Evolutionary conservation across 2,888 invertebrate genomes (phyloP).

Genomic region (Diarsia rubi): DNA sequence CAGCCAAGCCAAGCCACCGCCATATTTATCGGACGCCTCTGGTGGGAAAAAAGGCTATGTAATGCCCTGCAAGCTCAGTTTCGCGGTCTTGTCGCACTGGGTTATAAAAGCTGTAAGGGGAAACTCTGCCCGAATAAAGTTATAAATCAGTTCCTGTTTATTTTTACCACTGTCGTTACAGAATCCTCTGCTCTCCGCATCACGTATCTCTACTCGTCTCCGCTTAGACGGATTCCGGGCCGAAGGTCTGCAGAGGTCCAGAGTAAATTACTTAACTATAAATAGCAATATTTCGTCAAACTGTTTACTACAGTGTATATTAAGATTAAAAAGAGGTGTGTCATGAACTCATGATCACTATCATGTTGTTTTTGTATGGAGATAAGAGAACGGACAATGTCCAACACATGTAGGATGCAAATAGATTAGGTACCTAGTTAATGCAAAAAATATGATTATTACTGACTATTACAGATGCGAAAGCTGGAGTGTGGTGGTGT

Average conservation of each 20-base stretch:
- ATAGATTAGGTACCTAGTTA: constrained; percentile 11
- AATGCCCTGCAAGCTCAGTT: too few species aligned
- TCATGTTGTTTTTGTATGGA: constrained; percentile 26
- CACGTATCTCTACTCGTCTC: too few species aligned
- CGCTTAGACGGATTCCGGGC: too few species aligned
- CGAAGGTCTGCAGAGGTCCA: background rate
- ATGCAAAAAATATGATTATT: background rate
- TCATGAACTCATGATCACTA: constrained; percentile 36
- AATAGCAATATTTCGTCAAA: background rate
- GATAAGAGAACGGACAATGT: constrained; percentile 8
- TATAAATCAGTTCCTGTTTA: too few species aligned
- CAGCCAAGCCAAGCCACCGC: too few species aligned
- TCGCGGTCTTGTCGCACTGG: too few species aligned
- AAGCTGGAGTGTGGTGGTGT: background rate
- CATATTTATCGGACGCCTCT: too few species aligned
- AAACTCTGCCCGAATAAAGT: too few species aligned
- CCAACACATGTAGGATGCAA: background rate
- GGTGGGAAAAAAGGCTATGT: too few species aligned
- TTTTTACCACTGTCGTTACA: too few species aligned
- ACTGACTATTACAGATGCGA: background rate
- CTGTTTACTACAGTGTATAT: background rate
- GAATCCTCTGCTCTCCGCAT: too few species aligned
- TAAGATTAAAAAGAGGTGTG: constrained; percentile 46
- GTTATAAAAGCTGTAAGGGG: too few species aligned
- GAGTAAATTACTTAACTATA: background rate